Percentiles rank a stretch among this genome's conserved stretches.
phyloP scores from a whole-genome alignment of 37 sponge, comb jelly and placozoan genomes.

The Mnemiopsis leidyi region DNA sequence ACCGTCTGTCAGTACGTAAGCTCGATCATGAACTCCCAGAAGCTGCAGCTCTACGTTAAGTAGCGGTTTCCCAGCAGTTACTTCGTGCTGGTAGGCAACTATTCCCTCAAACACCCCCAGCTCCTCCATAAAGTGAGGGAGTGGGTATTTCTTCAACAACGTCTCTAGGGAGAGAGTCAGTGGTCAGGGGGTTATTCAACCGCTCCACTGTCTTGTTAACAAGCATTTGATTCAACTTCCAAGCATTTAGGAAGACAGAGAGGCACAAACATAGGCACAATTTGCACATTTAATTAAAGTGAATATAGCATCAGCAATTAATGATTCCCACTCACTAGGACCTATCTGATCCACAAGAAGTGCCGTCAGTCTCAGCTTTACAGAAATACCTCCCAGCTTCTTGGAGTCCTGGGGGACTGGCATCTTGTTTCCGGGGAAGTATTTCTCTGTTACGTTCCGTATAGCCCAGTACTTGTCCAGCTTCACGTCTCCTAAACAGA shows the following conservation, averaged over 20 bases:
- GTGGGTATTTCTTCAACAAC: neutral
- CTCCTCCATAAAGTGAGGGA: constrained; percentile 21
- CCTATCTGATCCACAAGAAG: neutral
- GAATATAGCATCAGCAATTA: too few species aligned
- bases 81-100: constrained; percentile 2
- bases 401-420: neutral
- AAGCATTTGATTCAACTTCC: too few species aligned
- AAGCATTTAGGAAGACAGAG: too few species aligned
- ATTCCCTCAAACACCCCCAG: constrained; percentile 57
- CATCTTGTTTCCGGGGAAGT: constrained; percentile 55
- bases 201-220: too few species aligned
- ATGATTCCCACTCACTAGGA: neutral
- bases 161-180: neutral
- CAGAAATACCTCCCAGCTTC: constrained; percentile 5
- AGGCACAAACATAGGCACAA: too few species aligned
- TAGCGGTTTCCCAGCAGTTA: neutral
- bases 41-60: constrained; percentile 29
- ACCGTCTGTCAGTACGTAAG: constrained; percentile 73
- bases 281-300: too few species aligned
- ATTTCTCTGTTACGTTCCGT: constrained; percentile 35
- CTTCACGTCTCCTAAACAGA: neutral
- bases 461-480: constrained; percentile 58
- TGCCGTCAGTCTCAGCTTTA: neutral
- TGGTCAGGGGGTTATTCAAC: too few species aligned
- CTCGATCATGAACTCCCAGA: constrained; percentile 74